A percentile compares a stretch with the other conserved stretches of the same genome.
phyloP scores from a whole-genome alignment of 1,140 invertebrate species.

The Glossosoma conforme region DNA sequence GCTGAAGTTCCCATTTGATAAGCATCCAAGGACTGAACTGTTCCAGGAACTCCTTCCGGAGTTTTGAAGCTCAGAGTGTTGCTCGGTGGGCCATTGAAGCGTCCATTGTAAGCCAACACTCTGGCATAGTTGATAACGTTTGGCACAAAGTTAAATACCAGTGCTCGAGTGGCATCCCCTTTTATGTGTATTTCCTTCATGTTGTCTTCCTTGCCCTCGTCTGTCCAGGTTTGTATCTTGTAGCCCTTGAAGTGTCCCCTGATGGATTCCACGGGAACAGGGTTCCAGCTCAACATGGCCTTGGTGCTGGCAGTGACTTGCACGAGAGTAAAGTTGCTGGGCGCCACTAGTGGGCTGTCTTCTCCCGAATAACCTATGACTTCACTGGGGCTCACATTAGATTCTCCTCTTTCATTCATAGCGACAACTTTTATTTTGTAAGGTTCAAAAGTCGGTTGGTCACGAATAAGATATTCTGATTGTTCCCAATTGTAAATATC shows the following conservation, averaged over 20 bases:
- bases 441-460: constrained; percentile 86
- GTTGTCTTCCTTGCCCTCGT: constrained; percentile 68
- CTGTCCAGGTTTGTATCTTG: constrained; percentile 92
- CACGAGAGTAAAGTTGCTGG: constrained; percentile 77
- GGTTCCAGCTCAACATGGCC: constrained; percentile 79
- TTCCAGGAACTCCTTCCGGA: constrained; percentile 89
- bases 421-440: constrained; percentile 91
- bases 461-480: constrained; percentile 62
- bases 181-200: constrained; percentile 76
- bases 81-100: constrained; percentile 85
- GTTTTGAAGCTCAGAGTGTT: constrained; percentile 80
- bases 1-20: constrained; percentile 84
- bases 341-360: constrained; percentile 78
- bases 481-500: constrained; percentile 75
- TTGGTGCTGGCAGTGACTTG: constrained; percentile 68
- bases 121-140: constrained; percentile 85
- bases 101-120: constrained; percentile 86
- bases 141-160: constrained; percentile 85
- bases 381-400: constrained; percentile 75
- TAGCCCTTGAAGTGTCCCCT: constrained; percentile 93
- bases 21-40: constrained; percentile 76
- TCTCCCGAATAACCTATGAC: constrained; percentile 92
- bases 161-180: constrained; percentile 62
- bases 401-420: constrained; percentile 84
- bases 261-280: constrained; percentile 69